phyloP scores from a whole-genome alignment of 2,113 vertebrate species.

The Calyptommatus sinebrachiatus region DNA sequence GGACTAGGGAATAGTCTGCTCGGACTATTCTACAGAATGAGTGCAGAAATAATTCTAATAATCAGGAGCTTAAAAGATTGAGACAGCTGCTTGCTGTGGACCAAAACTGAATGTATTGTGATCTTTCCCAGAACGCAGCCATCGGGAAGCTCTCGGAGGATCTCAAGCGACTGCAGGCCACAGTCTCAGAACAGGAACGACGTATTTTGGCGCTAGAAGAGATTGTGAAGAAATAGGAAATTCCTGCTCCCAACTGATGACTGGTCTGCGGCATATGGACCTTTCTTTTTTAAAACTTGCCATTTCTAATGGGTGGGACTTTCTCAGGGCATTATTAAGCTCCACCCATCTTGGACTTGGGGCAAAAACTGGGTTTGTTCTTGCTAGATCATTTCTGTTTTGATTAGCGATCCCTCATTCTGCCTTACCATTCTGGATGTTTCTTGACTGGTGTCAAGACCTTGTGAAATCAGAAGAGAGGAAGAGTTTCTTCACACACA shows the following conservation, averaged over 20 bases:
- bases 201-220: constrained; percentile 73
- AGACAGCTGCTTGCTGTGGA: constrained; percentile 60
- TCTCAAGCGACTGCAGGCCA: constrained; percentile 70
- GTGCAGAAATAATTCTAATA: no score
- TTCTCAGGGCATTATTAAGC: constrained; percentile 32
- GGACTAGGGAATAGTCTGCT: no score
- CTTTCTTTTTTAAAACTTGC: not conserved
- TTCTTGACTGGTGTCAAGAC: not conserved
- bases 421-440: not conserved
- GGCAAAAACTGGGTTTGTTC: constrained; percentile 1
- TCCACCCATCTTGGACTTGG: constrained; percentile 21
- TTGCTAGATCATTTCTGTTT: not conserved
- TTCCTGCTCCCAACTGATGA: not conserved
- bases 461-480: not conserved
- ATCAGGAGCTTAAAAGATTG: not conserved
- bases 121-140: constrained; percentile 47
- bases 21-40: no score
- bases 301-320: constrained; percentile 8
- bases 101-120: not conserved
- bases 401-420: not conserved
- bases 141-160: constrained; percentile 24
- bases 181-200: constrained; percentile 68
- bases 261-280: not conserved
- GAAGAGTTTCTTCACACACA: not conserved
- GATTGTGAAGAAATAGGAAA: constrained; percentile 1